phyloP scores from a whole-genome alignment of 1,140 invertebrate species.

The Acromyrmex echinatior region DNA sequence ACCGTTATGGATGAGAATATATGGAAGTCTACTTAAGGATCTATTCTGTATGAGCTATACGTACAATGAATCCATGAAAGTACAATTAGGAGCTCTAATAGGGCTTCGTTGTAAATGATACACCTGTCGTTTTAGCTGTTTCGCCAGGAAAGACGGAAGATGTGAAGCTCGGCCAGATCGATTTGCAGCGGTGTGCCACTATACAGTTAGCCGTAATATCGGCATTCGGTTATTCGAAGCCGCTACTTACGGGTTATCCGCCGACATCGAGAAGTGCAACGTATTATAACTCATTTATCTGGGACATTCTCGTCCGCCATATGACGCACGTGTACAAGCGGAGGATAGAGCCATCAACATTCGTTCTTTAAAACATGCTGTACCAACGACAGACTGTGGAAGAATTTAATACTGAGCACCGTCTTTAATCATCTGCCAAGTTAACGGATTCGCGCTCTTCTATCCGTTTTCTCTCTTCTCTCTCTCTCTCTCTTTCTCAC shows the following conservation, averaged over 20 bases:
- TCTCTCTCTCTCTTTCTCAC: neutral
- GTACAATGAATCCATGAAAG: slow-evolving; percentile 25
- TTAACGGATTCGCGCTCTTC: slow-evolving; percentile 49
- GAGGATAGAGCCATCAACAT: slow-evolving; percentile 40
- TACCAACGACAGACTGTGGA: slow-evolving; percentile 7
- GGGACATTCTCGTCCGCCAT: slow-evolving; percentile 73
- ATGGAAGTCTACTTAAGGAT: neutral
- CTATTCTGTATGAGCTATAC: neutral
- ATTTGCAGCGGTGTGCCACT: slow-evolving; percentile 56
- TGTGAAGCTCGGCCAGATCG: slow-evolving; percentile 60
- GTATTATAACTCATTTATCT: slow-evolving; percentile 74
- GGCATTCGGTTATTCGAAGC: slow-evolving; percentile 67
- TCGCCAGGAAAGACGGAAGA: slow-evolving; percentile 49
- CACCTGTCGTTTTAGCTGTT: slow-evolving; percentile 30
- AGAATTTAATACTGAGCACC: slow-evolving; percentile 18
- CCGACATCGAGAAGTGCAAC: slow-evolving; percentile 1
- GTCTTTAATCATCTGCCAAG: slow-evolving; percentile 61
- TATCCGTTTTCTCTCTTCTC: too few relatives aligned
- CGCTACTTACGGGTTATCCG: slow-evolving; percentile 67
- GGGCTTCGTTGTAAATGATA: slow-evolving; percentile 45
- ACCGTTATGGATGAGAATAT: neutral
- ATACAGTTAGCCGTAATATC: slow-evolving; percentile 76
- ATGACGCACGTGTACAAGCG: slow-evolving; percentile 48
- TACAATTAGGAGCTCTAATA: slow-evolving; percentile 53
- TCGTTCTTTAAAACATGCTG: slow-evolving; percentile 7